Conservation (phyloP, 2,797 vertebrate species). For the Parotocinclus haroldoi region DNA sequence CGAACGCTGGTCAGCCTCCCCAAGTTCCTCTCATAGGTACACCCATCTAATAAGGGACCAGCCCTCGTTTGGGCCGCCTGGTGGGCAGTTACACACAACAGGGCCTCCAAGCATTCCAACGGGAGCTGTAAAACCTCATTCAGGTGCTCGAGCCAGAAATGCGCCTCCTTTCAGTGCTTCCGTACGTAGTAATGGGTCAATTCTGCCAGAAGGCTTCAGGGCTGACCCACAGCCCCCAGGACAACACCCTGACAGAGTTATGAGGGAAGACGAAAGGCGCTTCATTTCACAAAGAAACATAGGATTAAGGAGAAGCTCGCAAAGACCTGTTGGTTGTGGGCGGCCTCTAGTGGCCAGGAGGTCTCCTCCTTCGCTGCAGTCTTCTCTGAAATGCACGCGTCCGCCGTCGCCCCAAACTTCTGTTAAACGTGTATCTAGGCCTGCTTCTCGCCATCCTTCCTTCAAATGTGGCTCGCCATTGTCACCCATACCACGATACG, state of each 20-base stretch:
- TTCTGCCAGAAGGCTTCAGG: conserved; percentile 40
- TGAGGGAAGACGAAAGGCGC: conserved; percentile 60
- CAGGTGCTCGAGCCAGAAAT: conserved; percentile 72
- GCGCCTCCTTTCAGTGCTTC: conserved; percentile 71
- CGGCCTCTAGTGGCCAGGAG: conserved; percentile 64
- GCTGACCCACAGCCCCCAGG: conserved; percentile 47
- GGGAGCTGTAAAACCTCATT: conserved; percentile 70
- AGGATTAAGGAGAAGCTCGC: conserved; percentile 29
- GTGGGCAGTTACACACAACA: conserved; percentile 46
- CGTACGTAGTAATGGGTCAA: conserved; percentile 66
- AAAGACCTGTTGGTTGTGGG: conserved; percentile 66
- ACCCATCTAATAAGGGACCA: conserved; percentile 67
- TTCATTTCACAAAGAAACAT: conserved; percentile 47
- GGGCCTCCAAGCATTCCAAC: conserved; percentile 67
- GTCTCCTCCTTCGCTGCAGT: conserved; percentile 63
- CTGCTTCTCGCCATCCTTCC: conserved; percentile 53
- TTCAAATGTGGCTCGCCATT: conserved; percentile 59
- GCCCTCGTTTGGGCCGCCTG: conserved; percentile 58
- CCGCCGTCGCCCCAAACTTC: conserved; percentile 65
- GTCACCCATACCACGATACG: conserved; percentile 31
- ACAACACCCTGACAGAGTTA: conserved; percentile 35
- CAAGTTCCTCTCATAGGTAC: conserved; percentile 71
- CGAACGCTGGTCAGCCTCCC: conserved; percentile 56
- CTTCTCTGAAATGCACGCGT: conserved; percentile 55
- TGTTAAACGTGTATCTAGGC: conserved; percentile 60